Evolutionary conservation across 1,140 invertebrate species (phyloP), one percentile per base, ranked within the genome.

Genomic region (Stegodyphus dumicola): DNA sequence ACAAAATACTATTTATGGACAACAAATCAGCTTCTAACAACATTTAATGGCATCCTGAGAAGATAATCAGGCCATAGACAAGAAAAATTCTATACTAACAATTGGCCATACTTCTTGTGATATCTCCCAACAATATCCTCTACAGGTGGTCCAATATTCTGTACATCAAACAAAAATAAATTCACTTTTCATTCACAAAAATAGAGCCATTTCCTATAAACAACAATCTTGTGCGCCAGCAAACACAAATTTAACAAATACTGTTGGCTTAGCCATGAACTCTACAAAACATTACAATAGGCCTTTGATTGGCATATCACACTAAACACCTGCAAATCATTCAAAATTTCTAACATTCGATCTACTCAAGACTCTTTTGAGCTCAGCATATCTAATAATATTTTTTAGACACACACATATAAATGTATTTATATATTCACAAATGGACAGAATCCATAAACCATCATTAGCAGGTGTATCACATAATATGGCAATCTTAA

Each of bases 211-310:
- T 54, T 84, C 74, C 52, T 84, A 84, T 84, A 84, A 84, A 83
- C 80, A 83, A 83, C 80, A 73, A 81, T 51, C 81, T 84, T 84
- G 81, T 84, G 81, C 81, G 81, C 81, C 81, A 84, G 81, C 81
- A 84, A 81, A 84, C 81, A 83, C 33, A 81, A 81, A 76, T 76
- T 69, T 60, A 76, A 76, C 71, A 77, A 76, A 84, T 76, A 76
- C 71, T 84, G 71, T 76, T 76, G 70, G 81, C 81, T 84, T 81
- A 73, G 78, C 78, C 78, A 81, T 79, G 56, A 76, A 69, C 60
- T 69, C 76, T 48, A 84, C 65, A 70, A 71, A 73, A 84, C 71
- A 76, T 69, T 84, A 67, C 71, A 77, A 69, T 75, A 67, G 51
- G 51, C 70, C 81, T 52, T 70, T 84, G 64, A 56, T 76, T 84